These are phyloP conservation scores for Araneus ventricosus DNA, from an alignment of 1,140 invertebrate species.

Conservation along the genomic window DNA sequence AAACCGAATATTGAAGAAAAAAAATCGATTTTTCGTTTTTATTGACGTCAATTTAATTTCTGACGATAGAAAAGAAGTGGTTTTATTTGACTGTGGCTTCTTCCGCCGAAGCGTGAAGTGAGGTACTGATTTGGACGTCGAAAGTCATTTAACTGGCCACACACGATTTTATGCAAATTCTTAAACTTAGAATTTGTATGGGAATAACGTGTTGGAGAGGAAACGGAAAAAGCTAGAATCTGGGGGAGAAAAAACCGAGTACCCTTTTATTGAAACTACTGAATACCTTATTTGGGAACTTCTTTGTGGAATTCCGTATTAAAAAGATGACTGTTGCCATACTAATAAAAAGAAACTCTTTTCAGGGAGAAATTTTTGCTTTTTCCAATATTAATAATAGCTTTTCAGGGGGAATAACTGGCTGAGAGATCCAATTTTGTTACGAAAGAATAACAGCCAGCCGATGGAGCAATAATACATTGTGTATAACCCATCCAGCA, in stretches of 20 bases:
- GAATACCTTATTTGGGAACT: neutral
- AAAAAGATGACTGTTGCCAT: neutral
- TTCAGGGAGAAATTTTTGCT: neutral
- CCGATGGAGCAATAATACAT: too few relatives aligned
- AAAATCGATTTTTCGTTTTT: neutral
- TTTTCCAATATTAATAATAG: conserved; percentile 8
- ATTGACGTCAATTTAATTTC: conserved; percentile 4
- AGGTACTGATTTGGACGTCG: neutral
- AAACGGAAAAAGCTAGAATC: neutral
- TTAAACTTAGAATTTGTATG: neutral
- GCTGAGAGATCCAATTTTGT: neutral
- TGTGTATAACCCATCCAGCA: too few relatives aligned
- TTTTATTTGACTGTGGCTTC: neutral
- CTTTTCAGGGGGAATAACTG: neutral
- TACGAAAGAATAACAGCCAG: neutral
- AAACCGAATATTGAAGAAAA: neutral
- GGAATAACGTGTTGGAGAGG: neutral
- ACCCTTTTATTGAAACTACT: neutral
- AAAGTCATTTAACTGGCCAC: neutral
- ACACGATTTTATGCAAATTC: conserved; percentile 4
- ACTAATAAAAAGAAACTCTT: neutral
- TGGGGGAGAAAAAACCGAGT: neutral
- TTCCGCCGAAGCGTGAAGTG: neutral
- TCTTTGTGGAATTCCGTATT: neutral
- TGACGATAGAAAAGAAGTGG: neutral